Conservation (phyloP, 2,888 invertebrate species). For the Sycophila texana region DNA sequence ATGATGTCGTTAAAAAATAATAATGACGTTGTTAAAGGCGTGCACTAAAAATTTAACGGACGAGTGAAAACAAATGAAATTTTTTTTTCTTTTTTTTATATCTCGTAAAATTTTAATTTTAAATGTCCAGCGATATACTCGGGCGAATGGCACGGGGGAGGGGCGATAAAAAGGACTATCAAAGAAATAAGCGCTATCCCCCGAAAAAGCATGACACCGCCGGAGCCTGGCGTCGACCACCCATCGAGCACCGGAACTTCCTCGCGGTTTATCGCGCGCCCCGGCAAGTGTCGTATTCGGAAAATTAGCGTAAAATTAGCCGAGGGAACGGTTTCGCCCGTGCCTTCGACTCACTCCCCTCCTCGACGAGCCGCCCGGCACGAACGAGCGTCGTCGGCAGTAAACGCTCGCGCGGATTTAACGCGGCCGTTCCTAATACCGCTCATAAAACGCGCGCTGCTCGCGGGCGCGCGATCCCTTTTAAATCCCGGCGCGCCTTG, state of each 20-base stretch:
- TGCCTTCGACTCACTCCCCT: not conserved
- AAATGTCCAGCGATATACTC: too few relatives aligned
- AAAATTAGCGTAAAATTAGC: slow-evolving; percentile 61
- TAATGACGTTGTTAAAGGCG: too few relatives aligned
- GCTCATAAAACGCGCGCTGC: slow-evolving; percentile 65
- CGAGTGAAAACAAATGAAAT: too few relatives aligned
- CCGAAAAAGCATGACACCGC: not conserved
- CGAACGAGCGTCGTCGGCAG: slow-evolving; percentile 53
- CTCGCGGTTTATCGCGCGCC: slow-evolving; percentile 36
- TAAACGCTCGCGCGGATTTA: slow-evolving; percentile 60
- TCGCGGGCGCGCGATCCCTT: slow-evolving; percentile 66
- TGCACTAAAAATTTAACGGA: too few relatives aligned
- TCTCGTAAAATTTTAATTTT: too few relatives aligned
- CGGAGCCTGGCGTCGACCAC: not conserved
- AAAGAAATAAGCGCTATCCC: not conserved
- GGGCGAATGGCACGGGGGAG: too few relatives aligned
- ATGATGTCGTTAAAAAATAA: too few relatives aligned
- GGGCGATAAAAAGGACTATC: slow-evolving; percentile 39
- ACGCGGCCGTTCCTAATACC: slow-evolving; percentile 65
- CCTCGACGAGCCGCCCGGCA: not conserved
- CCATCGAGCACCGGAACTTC: not conserved
- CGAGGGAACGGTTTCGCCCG: not conserved
- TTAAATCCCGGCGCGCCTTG: slow-evolving; percentile 70
- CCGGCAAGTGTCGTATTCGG: slow-evolving; percentile 43
- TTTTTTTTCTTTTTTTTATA: too few relatives aligned